phyloP scores from a whole-genome alignment of 2,113 vertebrate genomes.

The Catagonus wagneri region DNA sequence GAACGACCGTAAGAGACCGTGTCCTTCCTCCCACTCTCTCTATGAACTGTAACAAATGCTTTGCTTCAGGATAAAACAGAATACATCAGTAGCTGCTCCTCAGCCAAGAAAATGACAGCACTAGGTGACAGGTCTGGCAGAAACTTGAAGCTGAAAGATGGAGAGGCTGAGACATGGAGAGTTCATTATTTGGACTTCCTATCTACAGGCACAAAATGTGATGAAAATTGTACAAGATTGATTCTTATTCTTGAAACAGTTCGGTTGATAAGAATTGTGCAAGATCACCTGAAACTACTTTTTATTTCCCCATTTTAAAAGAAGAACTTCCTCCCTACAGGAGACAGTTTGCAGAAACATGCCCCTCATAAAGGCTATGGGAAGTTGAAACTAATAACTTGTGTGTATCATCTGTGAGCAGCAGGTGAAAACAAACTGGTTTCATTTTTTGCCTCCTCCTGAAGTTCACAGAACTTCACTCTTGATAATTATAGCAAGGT shows the following conservation, averaged over 20 bases:
- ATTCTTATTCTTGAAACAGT: slow-evolving; percentile 33
- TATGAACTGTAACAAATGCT: not conserved
- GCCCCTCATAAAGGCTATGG: not conserved
- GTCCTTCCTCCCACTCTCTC: not conserved
- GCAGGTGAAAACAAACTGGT: not conserved
- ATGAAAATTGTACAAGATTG: slow-evolving; percentile 16
- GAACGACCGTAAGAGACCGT: not conserved
- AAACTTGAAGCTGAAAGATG: slow-evolving; percentile 33
- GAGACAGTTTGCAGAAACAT: not conserved
- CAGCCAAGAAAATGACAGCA: not conserved
- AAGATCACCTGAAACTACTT: not conserved
- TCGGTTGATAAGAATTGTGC: not conserved
- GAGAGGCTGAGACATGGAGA: not conserved
- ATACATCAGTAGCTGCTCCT: not conserved
- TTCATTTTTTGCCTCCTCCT: not conserved
- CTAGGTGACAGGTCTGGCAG: not conserved
- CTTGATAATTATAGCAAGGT: slow-evolving; percentile 1
- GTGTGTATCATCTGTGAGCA: not conserved
- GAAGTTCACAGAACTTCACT: not conserved
- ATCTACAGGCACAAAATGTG: slow-evolving; percentile 4
- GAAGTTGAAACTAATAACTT: not conserved
- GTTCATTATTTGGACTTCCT: slow-evolving; percentile 32
- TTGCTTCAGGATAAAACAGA: not conserved
- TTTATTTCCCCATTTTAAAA: not conserved
- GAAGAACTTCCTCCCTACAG: not conserved